Evolutionary conservation across 2,888 invertebrate genomes (phyloP), one percentile per base, ranked within the genome.

Genomic region (Eupithecia inturbata): DNA sequence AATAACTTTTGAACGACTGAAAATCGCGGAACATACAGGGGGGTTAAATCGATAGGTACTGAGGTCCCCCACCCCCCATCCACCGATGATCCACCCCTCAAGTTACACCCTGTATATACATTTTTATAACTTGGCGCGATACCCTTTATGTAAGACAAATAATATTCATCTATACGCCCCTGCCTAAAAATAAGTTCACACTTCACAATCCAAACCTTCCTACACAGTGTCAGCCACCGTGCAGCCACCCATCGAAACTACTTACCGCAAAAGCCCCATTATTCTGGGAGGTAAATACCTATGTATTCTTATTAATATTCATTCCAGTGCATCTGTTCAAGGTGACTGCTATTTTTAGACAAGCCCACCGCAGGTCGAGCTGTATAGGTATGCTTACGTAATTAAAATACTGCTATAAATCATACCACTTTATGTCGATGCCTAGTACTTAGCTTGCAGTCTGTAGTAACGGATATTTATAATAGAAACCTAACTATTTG

Each of bases 281-380:
- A 33, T 12, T 36, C 36, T 36, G 63, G 33, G 33, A 28, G 62
- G 62, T 49, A 49, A n/a, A n/a, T 49, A 53, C 10, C 10, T 49
- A 49, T 0, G n/a, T 49, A 57, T 5, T 9, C 12, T 1, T 36
- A 62, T 64, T 64, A 64, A 64, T 64, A 64, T 64, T 33, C 63
- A 33, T 64, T 36, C 63, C 0, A n/a, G 63, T 64, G 63, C 63
- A 64, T 64, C 63, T 64, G 63, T 64, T 64, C 63, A 64, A 64
- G 63, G 63, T 33, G n/a, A 64, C 10, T n/a, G 19, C 36, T 64
- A 64, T 64, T 64, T 64, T 64, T 64, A 64, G 36, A 36, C n/a
- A 12, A 22, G 12, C 63, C 26, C 36, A 64, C 63, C 63, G 63
- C 63, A 33, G 36, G 19, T 64, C 36, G 63, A n/a, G 12, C 19